Conservation (phyloP, 2,888 invertebrate genomes). For the Ischnus inquisitorius region DNA sequence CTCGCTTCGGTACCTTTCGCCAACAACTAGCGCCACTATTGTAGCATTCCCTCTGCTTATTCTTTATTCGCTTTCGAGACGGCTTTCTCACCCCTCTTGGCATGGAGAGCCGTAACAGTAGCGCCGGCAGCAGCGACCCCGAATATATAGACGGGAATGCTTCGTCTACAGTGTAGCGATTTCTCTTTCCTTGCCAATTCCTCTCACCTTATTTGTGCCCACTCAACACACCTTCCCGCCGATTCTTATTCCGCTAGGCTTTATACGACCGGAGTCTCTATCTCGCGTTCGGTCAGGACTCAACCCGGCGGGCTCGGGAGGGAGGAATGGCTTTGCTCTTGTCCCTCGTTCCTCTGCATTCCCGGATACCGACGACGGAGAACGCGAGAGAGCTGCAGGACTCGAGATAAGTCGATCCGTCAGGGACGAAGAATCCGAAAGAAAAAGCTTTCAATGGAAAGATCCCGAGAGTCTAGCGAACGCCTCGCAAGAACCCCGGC, state of each 20-base stretch:
- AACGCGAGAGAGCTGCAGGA: constrained; percentile 66
- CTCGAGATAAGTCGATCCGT: constrained; percentile 80
- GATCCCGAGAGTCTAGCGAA: constrained; percentile 58
- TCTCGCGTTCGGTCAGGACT: constrained; percentile 17
- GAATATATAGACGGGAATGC: constrained; percentile 36
- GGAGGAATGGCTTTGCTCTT: constrained; percentile 18
- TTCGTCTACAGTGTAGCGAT: constrained; percentile 15
- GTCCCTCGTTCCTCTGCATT: constrained; percentile 55
- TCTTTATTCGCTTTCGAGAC: constrained; percentile 53
- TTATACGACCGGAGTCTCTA: constrained; percentile 72
- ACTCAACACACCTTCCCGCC: constrained; percentile 70
- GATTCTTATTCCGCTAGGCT: constrained; percentile 77
- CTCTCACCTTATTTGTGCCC: constrained; percentile 68
- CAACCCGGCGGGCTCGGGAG: not conserved
- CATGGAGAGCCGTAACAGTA: constrained; percentile 17
- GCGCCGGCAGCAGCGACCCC: constrained; percentile 3
- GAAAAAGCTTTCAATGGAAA: constrained; percentile 80
- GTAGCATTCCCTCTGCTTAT: constrained; percentile 56
- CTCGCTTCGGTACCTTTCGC: constrained; percentile 24
- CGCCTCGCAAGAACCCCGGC: constrained; percentile 62
- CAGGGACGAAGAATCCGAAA: constrained; percentile 76
- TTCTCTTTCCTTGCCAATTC: constrained; percentile 20
- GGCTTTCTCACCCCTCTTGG: constrained; percentile 44
- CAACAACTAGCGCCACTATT: too few species aligned
- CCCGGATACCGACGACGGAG: constrained; percentile 40